Evolutionary conservation across 2,113 vertebrate species (phyloP).

Genomic region (Sinocyclocheilus grahami): DNA sequence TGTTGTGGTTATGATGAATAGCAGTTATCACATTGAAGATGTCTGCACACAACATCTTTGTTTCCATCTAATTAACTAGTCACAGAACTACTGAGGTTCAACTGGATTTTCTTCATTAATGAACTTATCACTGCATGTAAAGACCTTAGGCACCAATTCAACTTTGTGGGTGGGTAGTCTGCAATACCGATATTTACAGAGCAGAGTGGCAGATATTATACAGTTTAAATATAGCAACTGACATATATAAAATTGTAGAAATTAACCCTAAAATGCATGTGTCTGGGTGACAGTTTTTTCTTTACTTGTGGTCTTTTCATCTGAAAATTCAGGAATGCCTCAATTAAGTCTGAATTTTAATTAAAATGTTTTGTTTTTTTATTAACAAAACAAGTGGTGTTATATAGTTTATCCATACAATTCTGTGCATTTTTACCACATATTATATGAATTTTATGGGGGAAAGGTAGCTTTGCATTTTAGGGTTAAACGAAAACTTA

Average conservation of each 20-base stretch:
- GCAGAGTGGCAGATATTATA: neutral
- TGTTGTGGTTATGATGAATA: neutral
- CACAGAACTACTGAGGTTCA: neutral
- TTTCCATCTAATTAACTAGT: neutral
- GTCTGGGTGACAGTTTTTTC: neutral
- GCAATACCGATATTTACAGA: neutral
- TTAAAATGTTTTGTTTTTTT: neutral
- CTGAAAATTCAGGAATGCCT: neutral
- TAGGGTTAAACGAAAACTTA: neutral
- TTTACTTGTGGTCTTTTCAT: neutral
- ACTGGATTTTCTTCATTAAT: neutral
- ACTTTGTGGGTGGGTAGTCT: neutral
- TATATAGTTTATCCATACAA: neutral
- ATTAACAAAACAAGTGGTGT: neutral
- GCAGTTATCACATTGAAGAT: neutral
- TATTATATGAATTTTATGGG: neutral
- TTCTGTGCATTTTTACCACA: neutral
- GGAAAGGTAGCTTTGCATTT: neutral
- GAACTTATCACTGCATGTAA: neutral
- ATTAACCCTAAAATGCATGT: neutral
- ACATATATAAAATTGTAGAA: neutral
- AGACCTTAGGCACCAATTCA: neutral
- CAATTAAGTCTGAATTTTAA: neutral
- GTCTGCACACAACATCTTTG: neutral
- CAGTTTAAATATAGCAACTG: neutral